phyloP scores from a whole-genome alignment of 2,113 vertebrate genomes.

The Trichomycterus rosablanca region DNA sequence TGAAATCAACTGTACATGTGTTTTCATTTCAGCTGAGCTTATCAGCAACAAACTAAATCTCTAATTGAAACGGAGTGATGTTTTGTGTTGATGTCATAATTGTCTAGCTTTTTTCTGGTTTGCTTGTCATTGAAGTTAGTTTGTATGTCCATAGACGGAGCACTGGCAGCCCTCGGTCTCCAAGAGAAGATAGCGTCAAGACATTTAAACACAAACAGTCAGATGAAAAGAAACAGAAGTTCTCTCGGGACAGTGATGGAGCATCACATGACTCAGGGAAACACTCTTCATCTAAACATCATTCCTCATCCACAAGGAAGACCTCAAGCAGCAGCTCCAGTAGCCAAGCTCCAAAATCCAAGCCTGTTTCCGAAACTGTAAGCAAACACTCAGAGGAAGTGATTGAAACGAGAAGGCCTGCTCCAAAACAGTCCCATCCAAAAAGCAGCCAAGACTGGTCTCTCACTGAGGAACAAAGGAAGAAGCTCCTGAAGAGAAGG shows the following conservation, averaged over 20 bases:
- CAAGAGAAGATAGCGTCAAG: not conserved
- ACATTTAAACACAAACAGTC: no score
- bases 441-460: not conserved
- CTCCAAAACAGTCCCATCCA: not conserved
- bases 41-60: no score
- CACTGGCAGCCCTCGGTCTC: not conserved
- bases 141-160: not conserved
- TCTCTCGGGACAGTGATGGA: not conserved
- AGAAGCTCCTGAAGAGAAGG: slow-evolving; percentile 16
- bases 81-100: no score
- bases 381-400: not conserved
- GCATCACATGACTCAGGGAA: not conserved
- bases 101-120: no score
- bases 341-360: not conserved
- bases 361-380: no score
- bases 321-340: not conserved
- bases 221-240: not conserved
- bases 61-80: no score
- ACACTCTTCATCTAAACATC: not conserved
- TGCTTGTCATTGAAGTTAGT: no score
- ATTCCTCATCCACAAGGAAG: not conserved
- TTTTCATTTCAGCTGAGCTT: no score
- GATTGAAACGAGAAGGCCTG: not conserved
- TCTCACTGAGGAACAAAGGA: not conserved
- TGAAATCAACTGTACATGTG: no score